Base-by-base conservation (phyloP, 2,797 vertebrate genomes). In the Syngnathus acus region DNA sequence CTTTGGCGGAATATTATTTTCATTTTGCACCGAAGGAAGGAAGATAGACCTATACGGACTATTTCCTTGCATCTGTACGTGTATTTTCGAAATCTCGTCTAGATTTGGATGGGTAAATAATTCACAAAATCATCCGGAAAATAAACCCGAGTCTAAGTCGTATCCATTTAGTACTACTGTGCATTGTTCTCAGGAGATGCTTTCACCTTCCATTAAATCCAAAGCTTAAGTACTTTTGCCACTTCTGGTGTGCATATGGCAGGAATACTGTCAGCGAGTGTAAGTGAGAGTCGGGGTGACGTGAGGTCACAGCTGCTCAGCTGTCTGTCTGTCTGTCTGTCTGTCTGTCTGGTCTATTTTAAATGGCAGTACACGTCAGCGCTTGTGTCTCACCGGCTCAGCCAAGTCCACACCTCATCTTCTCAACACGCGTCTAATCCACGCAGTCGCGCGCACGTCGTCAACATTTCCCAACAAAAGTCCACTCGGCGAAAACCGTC, bases 271-370 rank as follows among this genome's bases (percentile, higher is more conserved):
- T 79, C 76, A 72, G 40, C 67, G 65, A 82, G 75, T 83, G 80
- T 81, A 82, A 86, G 74, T 66, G 74, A 86, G 84, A 75, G 78
- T 81, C 78, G 67, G 65, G 81, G 82, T 75, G 84, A 86, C 77
- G 77, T 82, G 75, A 87, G 89, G 85, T 86, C 87, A 88, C 81
- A 88, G 86, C 86, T 85, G 87, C 87, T 88, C 84, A 84, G 84
- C 86, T 90, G 84, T 86, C 85, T 83, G 88, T 86, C 86, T 86
- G 84, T n/a, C n/a, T n/a, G n/a, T n/a, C n/a, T n/a, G n/a, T n/a
- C 86, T 90, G 84, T 86, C 85, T 83, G 88, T 86, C 86, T 86
- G 84, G 80, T 77, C 84, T 89, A 88, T 89, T 89, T 89, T 82
- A 82, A 86, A 85, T 67, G 32, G 78, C 61, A 79, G 82, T 82